Conservation (phyloP, 2,888 invertebrate species). For the Leucoma salicis region DNA sequence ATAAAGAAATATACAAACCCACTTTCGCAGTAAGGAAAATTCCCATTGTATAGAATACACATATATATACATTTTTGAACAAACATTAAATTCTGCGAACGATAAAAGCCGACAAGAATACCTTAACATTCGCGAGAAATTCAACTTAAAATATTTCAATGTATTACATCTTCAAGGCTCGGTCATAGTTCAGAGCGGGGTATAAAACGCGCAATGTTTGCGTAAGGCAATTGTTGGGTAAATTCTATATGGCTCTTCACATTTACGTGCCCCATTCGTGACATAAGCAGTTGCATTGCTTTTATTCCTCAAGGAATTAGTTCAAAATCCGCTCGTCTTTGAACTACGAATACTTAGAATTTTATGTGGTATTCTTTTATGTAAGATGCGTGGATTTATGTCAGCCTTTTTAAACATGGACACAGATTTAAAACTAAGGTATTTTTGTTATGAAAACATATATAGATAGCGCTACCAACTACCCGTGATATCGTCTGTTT, state of each 20-base stretch:
- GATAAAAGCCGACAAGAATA: constrained; percentile 3
- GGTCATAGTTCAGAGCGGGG: constrained; percentile 15
- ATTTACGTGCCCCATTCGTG: constrained; percentile 8
- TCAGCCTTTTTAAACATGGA: too few species aligned
- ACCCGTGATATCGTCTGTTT: too few species aligned
- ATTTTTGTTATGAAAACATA: too few species aligned
- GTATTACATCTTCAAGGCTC: constrained; percentile 24
- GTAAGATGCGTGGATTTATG: too few species aligned
- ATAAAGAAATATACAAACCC: too few species aligned
- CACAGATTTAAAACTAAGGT: too few species aligned
- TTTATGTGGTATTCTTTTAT: too few species aligned
- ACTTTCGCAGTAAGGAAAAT: too few species aligned
- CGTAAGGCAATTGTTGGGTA: constrained; percentile 41
- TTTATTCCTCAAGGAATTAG: constrained; percentile 42
- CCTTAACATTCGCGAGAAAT: constrained; percentile 12
- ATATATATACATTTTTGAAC: too few species aligned
- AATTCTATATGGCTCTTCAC: constrained; percentile 29
- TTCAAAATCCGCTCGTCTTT: constrained; percentile 19
- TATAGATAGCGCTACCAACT: too few species aligned
- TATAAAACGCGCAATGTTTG: constrained; percentile 41
- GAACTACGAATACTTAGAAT: constrained; percentile 15
- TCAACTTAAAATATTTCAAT: constrained; percentile 26
- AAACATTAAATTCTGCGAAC: too few species aligned
- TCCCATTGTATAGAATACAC: too few species aligned
- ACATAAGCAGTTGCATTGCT: constrained; percentile 25